A percentile compares a stretch with the other conserved stretches of the same genome.
phyloP scores from a whole-genome alignment of 2,797 vertebrate species.

The Centroberyx gerrardi region DNA sequence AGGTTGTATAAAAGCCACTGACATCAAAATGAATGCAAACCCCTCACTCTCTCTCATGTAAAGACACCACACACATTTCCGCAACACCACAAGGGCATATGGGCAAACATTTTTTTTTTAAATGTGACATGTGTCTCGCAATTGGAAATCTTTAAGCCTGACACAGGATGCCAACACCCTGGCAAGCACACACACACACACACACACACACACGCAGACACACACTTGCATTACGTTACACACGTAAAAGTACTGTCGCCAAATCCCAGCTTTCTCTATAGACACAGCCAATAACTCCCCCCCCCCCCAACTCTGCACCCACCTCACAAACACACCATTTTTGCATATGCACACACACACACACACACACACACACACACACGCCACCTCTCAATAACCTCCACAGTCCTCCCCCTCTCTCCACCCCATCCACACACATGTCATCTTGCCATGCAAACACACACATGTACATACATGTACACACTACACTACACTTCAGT shows the following conservation, averaged over 20 bases:
- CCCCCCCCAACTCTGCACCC: neutral
- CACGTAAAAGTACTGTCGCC: neutral
- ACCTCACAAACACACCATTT: no score
- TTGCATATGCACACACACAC: conserved; percentile 14
- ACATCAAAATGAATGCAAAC: conserved; percentile 5
- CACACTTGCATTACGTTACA: neutral
- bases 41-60: neutral
- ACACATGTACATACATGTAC: conserved; percentile 20
- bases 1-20: neutral
- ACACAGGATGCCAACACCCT: neutral
- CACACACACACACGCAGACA: conserved; percentile 17
- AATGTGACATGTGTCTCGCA: neutral
- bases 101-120: neutral
- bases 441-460: conserved; percentile 16
- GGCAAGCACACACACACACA: conserved; percentile 21
- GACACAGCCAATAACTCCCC: neutral
- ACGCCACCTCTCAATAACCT: neutral
- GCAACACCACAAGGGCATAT: neutral
- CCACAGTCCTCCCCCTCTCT: conserved; percentile 24
- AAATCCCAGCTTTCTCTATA: no score
- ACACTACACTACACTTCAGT: conserved; percentile 27
- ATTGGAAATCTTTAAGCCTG: no score
- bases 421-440: neutral
- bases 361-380: conserved; percentile 22
- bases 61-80: conserved; percentile 7